Evolutionary conservation across 2,888 invertebrate genomes (phyloP).

Genomic region (Amiota minor): DNA sequence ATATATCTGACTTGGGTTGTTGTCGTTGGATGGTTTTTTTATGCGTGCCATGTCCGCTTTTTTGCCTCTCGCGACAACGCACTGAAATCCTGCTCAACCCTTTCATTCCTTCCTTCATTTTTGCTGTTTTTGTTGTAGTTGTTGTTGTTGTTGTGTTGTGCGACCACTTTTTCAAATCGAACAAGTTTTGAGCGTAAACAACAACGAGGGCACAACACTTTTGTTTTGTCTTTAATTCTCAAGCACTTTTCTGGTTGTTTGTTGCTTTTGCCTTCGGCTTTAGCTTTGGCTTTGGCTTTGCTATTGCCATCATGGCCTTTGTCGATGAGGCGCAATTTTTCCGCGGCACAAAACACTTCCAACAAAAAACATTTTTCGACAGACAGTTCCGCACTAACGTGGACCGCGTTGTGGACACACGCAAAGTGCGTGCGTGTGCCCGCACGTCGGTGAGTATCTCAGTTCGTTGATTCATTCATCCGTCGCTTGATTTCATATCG

Average conservation of each 20-base stretch:
- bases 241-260: conserved; percentile 46
- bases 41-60: conserved; percentile 27
- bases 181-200: conserved; percentile 54
- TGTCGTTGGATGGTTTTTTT: not conserved
- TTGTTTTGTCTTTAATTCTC: conserved; percentile 46
- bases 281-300: conserved; percentile 11
- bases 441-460: conserved; percentile 22
- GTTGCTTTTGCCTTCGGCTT: conserved; percentile 1
- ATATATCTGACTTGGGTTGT: not conserved
- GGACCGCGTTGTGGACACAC: conserved; percentile 29
- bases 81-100: conserved; percentile 50
- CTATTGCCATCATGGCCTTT: conserved; percentile 6
- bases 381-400: conserved; percentile 36
- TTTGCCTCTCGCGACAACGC: conserved; percentile 21
- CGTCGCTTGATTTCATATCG: not conserved
- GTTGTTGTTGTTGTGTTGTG: not conserved
- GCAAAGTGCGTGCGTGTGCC: conserved; percentile 26
- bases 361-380: conserved; percentile 25
- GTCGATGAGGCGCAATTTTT: conserved; percentile 58
- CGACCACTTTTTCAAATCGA: conserved; percentile 41
- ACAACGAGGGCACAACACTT: conserved; percentile 51
- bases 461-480: conserved; percentile 14
- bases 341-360: conserved; percentile 46
- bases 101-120: conserved; percentile 32
- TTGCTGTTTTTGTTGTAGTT: conserved; percentile 5